A percentile compares a stretch with the other conserved stretches of the same genome.
phyloP scores from a whole-genome alignment of 2,797 vertebrate species.

The Mareca penelope region DNA sequence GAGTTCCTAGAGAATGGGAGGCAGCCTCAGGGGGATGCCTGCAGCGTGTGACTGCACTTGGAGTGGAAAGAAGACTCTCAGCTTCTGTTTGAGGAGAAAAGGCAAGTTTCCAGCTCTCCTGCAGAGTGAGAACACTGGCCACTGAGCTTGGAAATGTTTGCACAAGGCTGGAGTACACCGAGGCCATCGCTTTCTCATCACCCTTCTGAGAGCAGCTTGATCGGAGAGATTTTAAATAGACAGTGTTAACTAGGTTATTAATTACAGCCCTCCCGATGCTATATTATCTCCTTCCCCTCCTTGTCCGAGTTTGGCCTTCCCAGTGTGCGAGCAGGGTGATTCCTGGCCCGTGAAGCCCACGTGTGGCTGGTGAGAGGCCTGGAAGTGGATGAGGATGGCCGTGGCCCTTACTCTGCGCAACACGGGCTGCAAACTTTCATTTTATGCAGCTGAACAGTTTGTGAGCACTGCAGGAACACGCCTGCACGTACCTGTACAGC shows the following conservation, averaged over 20 bases:
- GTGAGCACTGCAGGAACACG: not conserved
- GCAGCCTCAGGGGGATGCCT: not conserved
- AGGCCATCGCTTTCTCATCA: not conserved
- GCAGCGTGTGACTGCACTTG: not conserved
- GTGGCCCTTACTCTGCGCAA: not conserved
- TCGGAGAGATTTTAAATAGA: not conserved
- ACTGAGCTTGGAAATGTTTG: not conserved
- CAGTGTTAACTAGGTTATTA: not conserved
- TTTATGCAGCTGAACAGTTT: not conserved
- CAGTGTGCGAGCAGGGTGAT: not conserved
- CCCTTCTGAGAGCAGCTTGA: not conserved
- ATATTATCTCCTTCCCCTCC: not conserved
- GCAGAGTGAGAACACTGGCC: not conserved
- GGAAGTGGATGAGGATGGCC: not conserved
- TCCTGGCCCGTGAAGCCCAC: not conserved
- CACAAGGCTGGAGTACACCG: not conserved
- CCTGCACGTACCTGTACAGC: not conserved
- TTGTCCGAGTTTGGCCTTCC: not conserved
- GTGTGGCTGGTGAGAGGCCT: not conserved
- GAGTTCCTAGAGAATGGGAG: not conserved
- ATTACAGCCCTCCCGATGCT: not conserved
- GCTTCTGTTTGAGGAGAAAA: not conserved
- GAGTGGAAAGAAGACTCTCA: not conserved
- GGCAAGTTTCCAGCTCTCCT: not conserved
- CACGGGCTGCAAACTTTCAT: not conserved